Evolutionary conservation across 1,140 invertebrate genomes (phyloP), one percentile per base, ranked within the genome.

Genomic region (Trichonephila inaurata): DNA sequence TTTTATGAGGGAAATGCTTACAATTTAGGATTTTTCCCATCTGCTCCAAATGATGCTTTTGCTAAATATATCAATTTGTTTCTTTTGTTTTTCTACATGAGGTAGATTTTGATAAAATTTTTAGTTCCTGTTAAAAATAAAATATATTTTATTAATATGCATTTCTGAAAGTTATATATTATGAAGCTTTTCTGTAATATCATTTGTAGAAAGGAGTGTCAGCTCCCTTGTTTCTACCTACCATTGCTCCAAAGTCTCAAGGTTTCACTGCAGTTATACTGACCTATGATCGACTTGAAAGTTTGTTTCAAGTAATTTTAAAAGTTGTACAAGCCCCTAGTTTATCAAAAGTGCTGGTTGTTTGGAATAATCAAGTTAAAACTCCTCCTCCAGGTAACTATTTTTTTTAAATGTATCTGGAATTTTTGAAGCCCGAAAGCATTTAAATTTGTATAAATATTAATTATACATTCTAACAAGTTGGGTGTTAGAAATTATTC

Each of bases 341-440:
- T 95, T 96, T 99, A 4, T 97, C 97, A 91, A 98, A 98, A 96
- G 97, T 99, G 95, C 95, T 99, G 14, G 98, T 99, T 40, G 96
- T 99, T 89, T 99, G 98, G 98, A 99, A 99, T 96, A 98, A 99
- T 96, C 98, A 98, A 95, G 97, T 97, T 77, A 98, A 98, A 96
- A 95, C 97, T 94, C 98, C 98, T 62, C 98, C 98, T 14, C 58
- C 94, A 88, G 85, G 83, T 94, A 85, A 28, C 18, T 44, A n/a
- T 40, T 21, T 7, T 88, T 62, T 28, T 66, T 19, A 44, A 40
- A 64, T 87, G 5, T 4, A 82, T 40, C 18, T 21, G 5, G 7
- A 18, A 3, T 58, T 60, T 86, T 8, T 94, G 64, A 28, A 58
- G n/a, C 60, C 93, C 82, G 28, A 61, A 64, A 28, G 6, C 40